phyloP scores from a whole-genome alignment of 2,888 invertebrate genomes.

The Mimumesa dahlbomi region DNA sequence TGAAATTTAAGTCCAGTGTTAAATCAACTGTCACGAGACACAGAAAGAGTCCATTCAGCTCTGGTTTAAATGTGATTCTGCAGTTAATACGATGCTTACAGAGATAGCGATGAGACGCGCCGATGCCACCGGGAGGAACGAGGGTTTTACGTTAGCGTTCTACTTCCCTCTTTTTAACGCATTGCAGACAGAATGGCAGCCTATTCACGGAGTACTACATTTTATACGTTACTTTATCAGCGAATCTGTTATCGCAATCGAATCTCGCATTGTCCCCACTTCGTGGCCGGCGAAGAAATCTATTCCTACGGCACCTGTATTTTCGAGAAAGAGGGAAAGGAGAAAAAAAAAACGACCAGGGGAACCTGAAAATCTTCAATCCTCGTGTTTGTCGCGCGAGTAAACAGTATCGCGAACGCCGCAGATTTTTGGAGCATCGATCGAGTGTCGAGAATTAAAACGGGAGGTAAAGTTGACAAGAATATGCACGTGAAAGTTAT shows the following conservation, averaged over 20 bases:
- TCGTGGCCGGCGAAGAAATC: slow-evolving; percentile 3
- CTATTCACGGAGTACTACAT: slow-evolving; percentile 57
- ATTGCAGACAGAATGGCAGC: slow-evolving; percentile 55
- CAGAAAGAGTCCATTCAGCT: too few relatives aligned
- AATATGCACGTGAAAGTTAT: neutral
- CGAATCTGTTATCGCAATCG: slow-evolving; percentile 60
- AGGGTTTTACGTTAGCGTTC: slow-evolving; percentile 29
- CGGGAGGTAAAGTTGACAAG: neutral
- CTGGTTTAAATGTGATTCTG: too few relatives aligned
- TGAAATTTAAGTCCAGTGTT: too few relatives aligned
- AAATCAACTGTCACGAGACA: too few relatives aligned
- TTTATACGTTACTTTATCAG: slow-evolving; percentile 74
- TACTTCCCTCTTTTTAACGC: slow-evolving; percentile 48
- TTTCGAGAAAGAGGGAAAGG: slow-evolving; percentile 7
- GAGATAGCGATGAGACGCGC: slow-evolving; percentile 64
- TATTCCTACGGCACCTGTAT: slow-evolving; percentile 18
- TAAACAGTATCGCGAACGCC: neutral
- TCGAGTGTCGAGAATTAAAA: neutral
- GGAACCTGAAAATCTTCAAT: too few relatives aligned
- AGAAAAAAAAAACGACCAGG: neutral
- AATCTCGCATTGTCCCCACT: slow-evolving; percentile 52
- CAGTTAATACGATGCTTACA: slow-evolving; percentile 54
- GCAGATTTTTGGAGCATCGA: neutral
- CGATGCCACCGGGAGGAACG: slow-evolving; percentile 52
- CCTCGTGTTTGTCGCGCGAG: neutral